Evolutionary conservation across 1,140 invertebrate genomes (phyloP), one percentile per base, ranked within the genome.

Genomic region (Vanessa atalanta): DNA sequence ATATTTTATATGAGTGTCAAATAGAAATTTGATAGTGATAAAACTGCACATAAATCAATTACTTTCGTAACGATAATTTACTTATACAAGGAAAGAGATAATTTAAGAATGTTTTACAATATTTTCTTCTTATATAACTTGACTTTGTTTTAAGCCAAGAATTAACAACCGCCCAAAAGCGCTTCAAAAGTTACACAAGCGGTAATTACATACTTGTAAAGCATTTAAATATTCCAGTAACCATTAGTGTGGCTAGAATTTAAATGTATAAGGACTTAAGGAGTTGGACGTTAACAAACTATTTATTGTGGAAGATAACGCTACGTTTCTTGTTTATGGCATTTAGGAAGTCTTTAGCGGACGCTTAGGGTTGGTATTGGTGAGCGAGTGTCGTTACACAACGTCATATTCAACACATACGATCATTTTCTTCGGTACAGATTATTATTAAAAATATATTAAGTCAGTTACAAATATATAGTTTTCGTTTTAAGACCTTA

Each of bases 341-440:
- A 12, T 67, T 66, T 53, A 70, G 78, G 78, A 79, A 79, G 78
- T 77, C 69, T 79, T 79, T 77, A 77, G 67, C 67, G 72, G 72
- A 77, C 68, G 68, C 13, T 71, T 64, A 63, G 72, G 68, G 64
- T 53, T 64, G 60, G 61, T n/a, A 50, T 53, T 60, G 71, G 66
- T 16, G 66, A 57, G 57, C 47, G 71, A 71, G 50, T 63, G 48
- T 71, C 70, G 70, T 64, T 71, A 65, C 48, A 31, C 61, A 37
- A 50, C 23, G 48, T 71, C 47, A 50, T 71, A 26, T 63, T 65
- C 2, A 43, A 43, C 37, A 65, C 57, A 70, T 63, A 70, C 68
- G 57, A 13, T 51, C 47, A n/a, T 48, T 1, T 55, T 55, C 48
- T 51, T 51, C n/a, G n/a, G 48, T n/a, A n/a, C 26, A 31, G 2